Evolutionary conservation across 2,113 vertebrate species (phyloP).

Genomic region (Indicator maculatus): DNA sequence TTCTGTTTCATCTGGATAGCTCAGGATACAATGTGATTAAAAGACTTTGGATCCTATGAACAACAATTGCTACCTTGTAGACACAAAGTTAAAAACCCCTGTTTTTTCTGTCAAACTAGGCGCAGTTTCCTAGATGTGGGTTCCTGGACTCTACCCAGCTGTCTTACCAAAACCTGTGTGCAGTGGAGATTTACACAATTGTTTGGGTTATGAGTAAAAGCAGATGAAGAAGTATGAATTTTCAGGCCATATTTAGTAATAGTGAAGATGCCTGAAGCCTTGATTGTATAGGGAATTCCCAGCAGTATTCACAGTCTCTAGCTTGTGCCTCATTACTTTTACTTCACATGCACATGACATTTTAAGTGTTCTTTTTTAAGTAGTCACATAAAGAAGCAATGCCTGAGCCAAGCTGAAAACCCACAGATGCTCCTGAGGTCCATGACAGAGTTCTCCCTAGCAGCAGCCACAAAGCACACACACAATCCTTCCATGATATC

Average conservation of each 20-base stretch:
- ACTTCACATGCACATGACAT: neutral
- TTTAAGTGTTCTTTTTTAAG: neutral
- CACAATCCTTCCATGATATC: rapidly evolving
- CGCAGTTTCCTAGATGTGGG: neutral
- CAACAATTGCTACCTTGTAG: rapidly evolving
- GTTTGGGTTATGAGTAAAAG: neutral
- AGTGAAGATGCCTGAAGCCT: neutral
- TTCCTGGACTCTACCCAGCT: neutral
- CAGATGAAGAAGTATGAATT: neutral
- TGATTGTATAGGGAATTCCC: neutral
- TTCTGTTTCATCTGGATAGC: neutral
- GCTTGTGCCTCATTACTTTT: neutral
- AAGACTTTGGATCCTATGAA: neutral
- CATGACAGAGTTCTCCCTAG: rapidly evolving
- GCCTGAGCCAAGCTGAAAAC: neutral
- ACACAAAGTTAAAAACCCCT: neutral
- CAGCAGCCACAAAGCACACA: neutral
- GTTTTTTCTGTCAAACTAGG: neutral
- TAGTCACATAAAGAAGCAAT: rapidly evolving
- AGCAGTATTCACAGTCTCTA: neutral
- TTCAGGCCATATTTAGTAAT: neutral
- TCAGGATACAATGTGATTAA: neutral
- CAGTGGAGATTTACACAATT: neutral
- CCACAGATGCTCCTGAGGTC: neutral
- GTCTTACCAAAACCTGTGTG: neutral